Percentiles rank a stretch among this genome's conserved stretches.
Evolutionary conservation across 2,888 invertebrate genomes (phyloP).

Genomic region (Amiota communis): DNA sequence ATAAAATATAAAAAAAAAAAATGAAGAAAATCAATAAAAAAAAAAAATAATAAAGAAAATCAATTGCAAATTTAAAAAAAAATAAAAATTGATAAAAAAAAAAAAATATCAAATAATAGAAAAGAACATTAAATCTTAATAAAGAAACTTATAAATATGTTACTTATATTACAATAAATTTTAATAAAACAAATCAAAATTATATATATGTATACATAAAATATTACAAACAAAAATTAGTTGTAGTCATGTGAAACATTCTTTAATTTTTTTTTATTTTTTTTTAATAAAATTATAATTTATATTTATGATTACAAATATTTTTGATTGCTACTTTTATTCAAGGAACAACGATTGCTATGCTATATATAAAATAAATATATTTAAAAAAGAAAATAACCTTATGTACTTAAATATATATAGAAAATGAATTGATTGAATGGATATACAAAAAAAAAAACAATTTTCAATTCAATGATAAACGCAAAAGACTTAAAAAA

Average conservation of each 20-base stretch:
- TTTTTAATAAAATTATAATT: background rate
- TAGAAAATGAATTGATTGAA: background rate
- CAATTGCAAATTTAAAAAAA: background rate
- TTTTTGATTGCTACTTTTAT: constrained; percentile 29
- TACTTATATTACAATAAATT: no score
- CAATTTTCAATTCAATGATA: constrained; percentile 4
- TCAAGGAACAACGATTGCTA: constrained; percentile 32
- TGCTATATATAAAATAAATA: constrained; percentile 12
- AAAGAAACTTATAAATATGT: no score
- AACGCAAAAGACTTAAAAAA: constrained; percentile 34
- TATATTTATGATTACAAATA: constrained; percentile 27
- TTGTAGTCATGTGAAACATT: constrained; percentile 13
- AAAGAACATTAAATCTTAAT: no score
- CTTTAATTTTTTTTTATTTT: constrained; percentile 6
- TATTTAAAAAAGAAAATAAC: constrained; percentile 2
- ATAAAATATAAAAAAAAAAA: background rate
- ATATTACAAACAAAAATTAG: constrained; percentile 33
- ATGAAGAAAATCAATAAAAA: constrained; percentile 7
- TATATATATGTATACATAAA: no score
- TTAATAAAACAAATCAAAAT: constrained; percentile 48
- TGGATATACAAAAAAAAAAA: constrained; percentile 1
- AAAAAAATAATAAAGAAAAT: constrained; percentile 36
- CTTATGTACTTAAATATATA: constrained; percentile 4
- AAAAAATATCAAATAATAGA: no score
- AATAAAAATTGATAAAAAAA: background rate